These are phyloP conservation scores for Tetraneura akinire DNA, from an alignment of 1,140 invertebrate species.

Conservation along the genomic window DNA sequence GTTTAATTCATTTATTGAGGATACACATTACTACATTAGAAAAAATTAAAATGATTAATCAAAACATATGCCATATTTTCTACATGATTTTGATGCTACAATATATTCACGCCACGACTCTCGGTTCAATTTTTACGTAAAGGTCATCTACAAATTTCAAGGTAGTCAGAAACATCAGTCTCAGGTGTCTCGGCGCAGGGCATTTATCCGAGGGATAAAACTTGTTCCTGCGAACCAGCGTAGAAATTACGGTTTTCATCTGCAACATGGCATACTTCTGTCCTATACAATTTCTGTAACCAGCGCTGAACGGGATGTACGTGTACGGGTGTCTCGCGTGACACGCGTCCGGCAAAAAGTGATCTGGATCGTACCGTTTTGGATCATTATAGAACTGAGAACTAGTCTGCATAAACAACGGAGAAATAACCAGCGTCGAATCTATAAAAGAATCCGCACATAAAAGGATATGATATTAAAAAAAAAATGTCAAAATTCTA, in stretches of 20 bases:
- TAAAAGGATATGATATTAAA: no score
- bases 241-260: slow-evolving; percentile 61
- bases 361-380: slow-evolving; percentile 58
- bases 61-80: no score
- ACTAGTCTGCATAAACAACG: slow-evolving; percentile 61
- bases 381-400: slow-evolving; percentile 61
- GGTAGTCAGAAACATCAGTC: slow-evolving; percentile 1
- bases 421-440: neutral
- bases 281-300: slow-evolving; percentile 65
- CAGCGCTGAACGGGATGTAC: slow-evolving; percentile 67
- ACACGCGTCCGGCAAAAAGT: slow-evolving; percentile 65
- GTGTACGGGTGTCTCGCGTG: slow-evolving; percentile 59
- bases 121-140: slow-evolving; percentile 7
- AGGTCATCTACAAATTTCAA: slow-evolving; percentile 27
- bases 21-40: no score
- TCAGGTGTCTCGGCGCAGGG: neutral
- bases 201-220: slow-evolving; percentile 35
- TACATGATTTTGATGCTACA: no score
- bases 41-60: no score
- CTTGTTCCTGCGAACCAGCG: slow-evolving; percentile 57
- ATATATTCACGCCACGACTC: neutral
- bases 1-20: no score
- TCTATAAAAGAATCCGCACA: no score
- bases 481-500: no score
- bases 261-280: slow-evolving; percentile 62